Conservation (phyloP, 2,797 vertebrate species). For the Pelobates cultripes region DNA sequence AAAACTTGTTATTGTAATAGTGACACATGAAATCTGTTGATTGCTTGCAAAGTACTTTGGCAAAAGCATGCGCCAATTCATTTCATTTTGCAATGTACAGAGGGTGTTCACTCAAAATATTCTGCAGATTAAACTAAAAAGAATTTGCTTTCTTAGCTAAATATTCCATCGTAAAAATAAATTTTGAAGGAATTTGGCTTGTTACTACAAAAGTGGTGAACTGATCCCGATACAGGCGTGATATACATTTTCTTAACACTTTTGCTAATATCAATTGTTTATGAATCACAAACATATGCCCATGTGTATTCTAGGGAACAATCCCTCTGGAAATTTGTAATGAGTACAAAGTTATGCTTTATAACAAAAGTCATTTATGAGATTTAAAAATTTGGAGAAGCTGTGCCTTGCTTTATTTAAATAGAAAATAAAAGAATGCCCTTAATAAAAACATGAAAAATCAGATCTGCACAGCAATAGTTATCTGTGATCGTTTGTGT, state of each 20-base stretch:
- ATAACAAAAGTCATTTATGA: neutral
- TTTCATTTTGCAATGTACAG: conserved; percentile 40
- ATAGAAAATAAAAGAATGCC: neutral
- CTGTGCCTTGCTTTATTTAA: neutral
- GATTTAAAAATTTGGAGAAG: neutral
- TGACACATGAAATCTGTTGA: conserved; percentile 57
- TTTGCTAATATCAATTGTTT: neutral
- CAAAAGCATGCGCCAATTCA: conserved; percentile 49
- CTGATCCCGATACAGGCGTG: neutral
- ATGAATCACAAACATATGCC: conserved; percentile 2
- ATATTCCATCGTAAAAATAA: conserved; percentile 18
- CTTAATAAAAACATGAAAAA: neutral
- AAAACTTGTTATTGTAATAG: conserved; percentile 57
- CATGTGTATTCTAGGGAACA: neutral
- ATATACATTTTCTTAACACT: neutral
- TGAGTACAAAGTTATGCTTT: neutral
- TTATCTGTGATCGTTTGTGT: neutral
- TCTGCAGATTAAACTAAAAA: conserved; percentile 33
- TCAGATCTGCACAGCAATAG: neutral
- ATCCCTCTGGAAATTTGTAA: neutral
- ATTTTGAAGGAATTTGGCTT: neutral
- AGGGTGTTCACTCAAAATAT: conserved; percentile 39
- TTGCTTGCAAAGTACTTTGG: conserved; percentile 56
- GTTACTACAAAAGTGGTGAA: neutral
- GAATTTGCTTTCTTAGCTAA: conserved; percentile 28